These are phyloP conservation scores for Gnathonemus longibarbis DNA, from an alignment of 2,113 vertebrate genomes.

Conservation along the genomic window DNA sequence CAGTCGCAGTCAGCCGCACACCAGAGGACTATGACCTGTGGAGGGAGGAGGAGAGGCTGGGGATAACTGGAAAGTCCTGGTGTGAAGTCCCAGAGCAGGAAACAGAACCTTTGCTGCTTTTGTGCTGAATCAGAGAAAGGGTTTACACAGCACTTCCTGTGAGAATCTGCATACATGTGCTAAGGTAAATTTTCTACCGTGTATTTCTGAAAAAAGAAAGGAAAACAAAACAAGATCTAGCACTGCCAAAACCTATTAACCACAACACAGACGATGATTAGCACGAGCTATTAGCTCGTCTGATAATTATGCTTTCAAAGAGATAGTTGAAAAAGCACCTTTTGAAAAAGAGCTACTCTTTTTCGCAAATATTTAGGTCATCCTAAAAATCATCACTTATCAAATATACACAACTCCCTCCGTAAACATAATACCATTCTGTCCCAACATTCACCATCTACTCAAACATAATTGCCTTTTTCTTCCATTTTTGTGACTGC, in stretches of 20 bases:
- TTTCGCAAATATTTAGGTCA: not conserved
- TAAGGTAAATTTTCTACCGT: not conserved
- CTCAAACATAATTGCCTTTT: not conserved
- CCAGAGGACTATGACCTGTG: conserved; percentile 24
- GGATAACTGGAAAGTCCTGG: not conserved
- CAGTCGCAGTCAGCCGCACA: conserved; percentile 26
- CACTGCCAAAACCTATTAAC: conserved; percentile 5
- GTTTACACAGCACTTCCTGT: conserved; percentile 7
- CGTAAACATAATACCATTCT: not conserved
- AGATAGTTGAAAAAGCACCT: not conserved
- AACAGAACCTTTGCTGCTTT: not conserved
- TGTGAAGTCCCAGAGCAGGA: not conserved
- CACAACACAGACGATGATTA: not conserved
- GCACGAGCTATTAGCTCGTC: not conserved
- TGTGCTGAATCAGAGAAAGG: conserved; percentile 4
- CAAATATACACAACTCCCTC: not conserved
- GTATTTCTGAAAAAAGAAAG: not conserved
- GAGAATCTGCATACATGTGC: not conserved
- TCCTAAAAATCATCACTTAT: not conserved
- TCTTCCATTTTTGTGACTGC: too few relatives aligned
- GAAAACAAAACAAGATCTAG: not conserved
- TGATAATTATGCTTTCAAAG: not conserved
- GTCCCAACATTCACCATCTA: not conserved
- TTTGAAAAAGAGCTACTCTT: not conserved
- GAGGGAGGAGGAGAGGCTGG: not conserved